phyloP scores from a whole-genome alignment of 2,888 invertebrate genomes.

The Parasteatoda lunata region DNA sequence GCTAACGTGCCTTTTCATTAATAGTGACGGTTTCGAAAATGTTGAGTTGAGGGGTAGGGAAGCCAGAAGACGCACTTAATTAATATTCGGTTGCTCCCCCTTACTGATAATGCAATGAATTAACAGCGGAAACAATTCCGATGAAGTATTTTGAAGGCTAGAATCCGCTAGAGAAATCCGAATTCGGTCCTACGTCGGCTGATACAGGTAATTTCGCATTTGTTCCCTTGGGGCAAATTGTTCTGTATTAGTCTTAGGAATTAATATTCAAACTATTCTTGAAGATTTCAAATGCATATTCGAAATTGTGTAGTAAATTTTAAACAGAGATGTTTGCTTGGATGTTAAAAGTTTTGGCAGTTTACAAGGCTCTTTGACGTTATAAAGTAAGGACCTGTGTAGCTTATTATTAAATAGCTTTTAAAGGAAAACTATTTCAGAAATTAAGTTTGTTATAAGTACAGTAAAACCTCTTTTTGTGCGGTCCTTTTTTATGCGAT shows the following conservation, averaged over 20 bases:
- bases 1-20: conserved; percentile 33
- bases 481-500: too few species aligned
- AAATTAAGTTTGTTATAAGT: too few species aligned
- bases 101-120: conserved; percentile 51
- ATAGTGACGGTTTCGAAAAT: conserved; percentile 4
- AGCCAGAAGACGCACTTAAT: conserved; percentile 35
- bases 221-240: conserved; percentile 20
- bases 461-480: too few species aligned
- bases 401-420: too few species aligned
- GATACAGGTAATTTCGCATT: not conserved
- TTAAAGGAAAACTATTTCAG: too few species aligned
- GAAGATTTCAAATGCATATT: conserved; percentile 13
- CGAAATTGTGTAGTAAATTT: not conserved
- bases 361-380: too few species aligned
- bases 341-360: too few species aligned
- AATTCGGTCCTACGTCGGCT: not conserved
- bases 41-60: not conserved
- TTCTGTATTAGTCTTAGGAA: conserved; percentile 8
- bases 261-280: conserved; percentile 35
- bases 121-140: conserved; percentile 54
- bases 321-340: too few species aligned
- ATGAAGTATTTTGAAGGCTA: not conserved
- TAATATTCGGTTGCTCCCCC: conserved; percentile 44
- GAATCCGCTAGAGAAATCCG: not conserved
- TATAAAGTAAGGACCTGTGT: too few species aligned